Conservation (phyloP, 2,113 vertebrate genomes). For the Lontra canadensis region DNA sequence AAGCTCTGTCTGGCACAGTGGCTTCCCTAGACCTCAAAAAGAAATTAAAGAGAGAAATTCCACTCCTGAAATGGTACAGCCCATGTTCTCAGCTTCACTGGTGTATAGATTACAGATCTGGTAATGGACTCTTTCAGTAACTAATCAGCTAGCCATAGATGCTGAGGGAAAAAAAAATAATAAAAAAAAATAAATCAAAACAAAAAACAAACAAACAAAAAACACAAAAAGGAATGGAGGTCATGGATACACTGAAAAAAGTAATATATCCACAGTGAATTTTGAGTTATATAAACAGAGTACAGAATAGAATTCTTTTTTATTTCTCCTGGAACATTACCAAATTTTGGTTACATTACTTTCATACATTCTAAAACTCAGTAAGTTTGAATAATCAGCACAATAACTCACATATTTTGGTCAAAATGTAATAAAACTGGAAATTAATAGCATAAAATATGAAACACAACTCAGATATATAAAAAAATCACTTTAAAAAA, state of each 20-base stretch:
- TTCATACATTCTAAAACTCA: background rate
- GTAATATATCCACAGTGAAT: background rate
- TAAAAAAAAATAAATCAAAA: too few species aligned
- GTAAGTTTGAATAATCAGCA: background rate
- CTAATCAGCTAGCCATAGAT: background rate
- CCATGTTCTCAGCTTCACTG: background rate
- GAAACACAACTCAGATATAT: background rate
- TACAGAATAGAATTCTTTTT: background rate
- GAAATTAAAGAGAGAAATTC: background rate
- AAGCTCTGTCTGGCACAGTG: background rate
- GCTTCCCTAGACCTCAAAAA: background rate
- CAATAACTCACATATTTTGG: background rate
- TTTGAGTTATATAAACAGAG: background rate
- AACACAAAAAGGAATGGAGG: background rate
- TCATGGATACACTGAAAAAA: background rate
- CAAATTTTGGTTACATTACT: background rate
- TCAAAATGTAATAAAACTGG: background rate
- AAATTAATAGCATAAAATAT: background rate
- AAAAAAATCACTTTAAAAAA: background rate
- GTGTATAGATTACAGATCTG: background rate
- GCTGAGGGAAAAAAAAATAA: background rate
- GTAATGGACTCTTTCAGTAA: background rate
- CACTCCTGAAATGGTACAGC: background rate
- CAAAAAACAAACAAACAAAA: background rate
- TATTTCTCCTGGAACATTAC: background rate